Conservation (phyloP, 2,797 vertebrate species). For the Delichon dasypus region DNA sequence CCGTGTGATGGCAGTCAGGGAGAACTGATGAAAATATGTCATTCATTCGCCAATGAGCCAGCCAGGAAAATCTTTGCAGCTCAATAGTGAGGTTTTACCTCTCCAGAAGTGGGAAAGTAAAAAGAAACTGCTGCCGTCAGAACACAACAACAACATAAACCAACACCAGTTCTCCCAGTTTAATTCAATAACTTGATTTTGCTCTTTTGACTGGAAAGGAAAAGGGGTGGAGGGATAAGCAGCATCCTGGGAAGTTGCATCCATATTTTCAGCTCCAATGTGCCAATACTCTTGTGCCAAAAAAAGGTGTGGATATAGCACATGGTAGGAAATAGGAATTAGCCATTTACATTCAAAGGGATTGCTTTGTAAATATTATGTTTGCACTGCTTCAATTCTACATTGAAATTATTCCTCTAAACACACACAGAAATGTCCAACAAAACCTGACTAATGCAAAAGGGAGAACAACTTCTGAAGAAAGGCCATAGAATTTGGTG, state of each 20-base stretch:
- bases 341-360: not conserved
- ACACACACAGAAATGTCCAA: accelerated
- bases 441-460: not conserved
- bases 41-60: not conserved
- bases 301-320: not conserved
- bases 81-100: accelerated
- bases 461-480: not conserved
- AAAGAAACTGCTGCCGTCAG: not conserved
- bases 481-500: not conserved
- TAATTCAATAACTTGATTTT: not conserved
- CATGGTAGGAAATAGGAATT: not conserved
- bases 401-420: not conserved
- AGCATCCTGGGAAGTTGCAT: not conserved
- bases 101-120: not conserved
- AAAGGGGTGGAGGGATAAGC: not conserved
- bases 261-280: not conserved
- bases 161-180: not conserved
- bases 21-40: accelerated
- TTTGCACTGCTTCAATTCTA: not conserved
- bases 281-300: not conserved
- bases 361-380: not conserved
- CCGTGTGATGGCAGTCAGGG: accelerated
- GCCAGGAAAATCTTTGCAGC: not conserved
- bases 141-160: not conserved
- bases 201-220: not conserved